phyloP scores from a whole-genome alignment of 2,888 invertebrate species.

The Pocota personata region DNA sequence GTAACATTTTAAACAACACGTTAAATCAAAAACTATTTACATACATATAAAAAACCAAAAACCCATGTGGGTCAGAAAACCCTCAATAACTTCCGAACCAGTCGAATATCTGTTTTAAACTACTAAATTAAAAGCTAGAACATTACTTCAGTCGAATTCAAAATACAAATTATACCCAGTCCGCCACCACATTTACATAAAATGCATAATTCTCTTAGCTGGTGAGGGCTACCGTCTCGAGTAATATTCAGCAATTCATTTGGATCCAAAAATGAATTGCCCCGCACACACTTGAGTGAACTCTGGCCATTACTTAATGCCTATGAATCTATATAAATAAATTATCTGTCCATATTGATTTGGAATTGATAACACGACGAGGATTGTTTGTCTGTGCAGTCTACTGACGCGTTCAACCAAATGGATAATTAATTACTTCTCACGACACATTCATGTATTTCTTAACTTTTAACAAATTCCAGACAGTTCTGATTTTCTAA shows the following conservation, averaged over 20 bases:
- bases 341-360: constrained; percentile 37
- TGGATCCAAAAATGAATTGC: constrained; percentile 33
- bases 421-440: constrained; percentile 4
- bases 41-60: background rate
- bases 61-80: background rate
- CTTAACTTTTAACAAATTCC: background rate
- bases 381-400: background rate
- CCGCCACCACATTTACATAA: constrained; percentile 25
- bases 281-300: constrained; percentile 13
- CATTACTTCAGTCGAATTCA: background rate
- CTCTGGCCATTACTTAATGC: constrained; percentile 22
- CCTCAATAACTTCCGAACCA: background rate
- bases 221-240: background rate
- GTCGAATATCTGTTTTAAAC: constrained; percentile 8
- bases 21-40: background rate
- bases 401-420: background rate
- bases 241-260: constrained; percentile 20
- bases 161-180: background rate
- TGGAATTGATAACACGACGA: constrained; percentile 4
- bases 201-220: constrained; percentile 36
- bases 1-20: background rate
- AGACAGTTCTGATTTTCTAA: background rate
- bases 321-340: constrained; percentile 21
- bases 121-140: background rate
- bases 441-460: background rate